phyloP scores from a whole-genome alignment of 2,113 vertebrate species.

The Megatriorchis doriae region DNA sequence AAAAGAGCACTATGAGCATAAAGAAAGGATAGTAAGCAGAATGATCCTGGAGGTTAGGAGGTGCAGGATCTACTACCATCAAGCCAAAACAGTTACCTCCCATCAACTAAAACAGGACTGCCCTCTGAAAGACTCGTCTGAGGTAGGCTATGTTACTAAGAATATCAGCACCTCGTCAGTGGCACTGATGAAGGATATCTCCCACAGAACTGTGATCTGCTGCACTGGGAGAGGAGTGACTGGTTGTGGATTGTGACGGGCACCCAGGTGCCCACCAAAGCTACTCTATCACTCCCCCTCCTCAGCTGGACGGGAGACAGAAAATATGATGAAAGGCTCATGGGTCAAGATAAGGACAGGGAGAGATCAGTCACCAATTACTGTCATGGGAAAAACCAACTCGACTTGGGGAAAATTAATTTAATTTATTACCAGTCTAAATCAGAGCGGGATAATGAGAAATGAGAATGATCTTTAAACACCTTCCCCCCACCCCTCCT shows the following conservation, averaged over 20 bases:
- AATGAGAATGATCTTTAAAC: not conserved
- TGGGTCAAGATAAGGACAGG: not conserved
- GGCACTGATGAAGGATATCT: not conserved
- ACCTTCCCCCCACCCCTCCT: not conserved
- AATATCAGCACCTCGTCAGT: not conserved
- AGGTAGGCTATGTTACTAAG: not conserved
- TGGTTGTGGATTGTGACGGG: not conserved
- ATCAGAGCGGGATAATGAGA: not conserved
- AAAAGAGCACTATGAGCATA: not conserved
- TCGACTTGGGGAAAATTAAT: not conserved
- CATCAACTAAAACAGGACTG: not conserved
- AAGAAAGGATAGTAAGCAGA: not conserved
- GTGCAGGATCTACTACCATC: not conserved
- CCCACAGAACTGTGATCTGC: not conserved
- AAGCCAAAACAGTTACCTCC: not conserved
- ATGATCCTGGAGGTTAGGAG: not conserved
- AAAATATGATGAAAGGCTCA: rapidly evolving
- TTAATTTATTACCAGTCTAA: not conserved
- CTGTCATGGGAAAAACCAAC: not conserved
- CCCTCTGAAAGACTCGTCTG: not conserved
- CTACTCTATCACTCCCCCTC: not conserved
- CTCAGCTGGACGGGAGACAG: not conserved
- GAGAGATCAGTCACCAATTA: not conserved
- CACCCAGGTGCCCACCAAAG: not conserved
- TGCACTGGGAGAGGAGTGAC: not conserved